phyloP scores from a whole-genome alignment of 2,797 vertebrate species.

The Mus minutoides region DNA sequence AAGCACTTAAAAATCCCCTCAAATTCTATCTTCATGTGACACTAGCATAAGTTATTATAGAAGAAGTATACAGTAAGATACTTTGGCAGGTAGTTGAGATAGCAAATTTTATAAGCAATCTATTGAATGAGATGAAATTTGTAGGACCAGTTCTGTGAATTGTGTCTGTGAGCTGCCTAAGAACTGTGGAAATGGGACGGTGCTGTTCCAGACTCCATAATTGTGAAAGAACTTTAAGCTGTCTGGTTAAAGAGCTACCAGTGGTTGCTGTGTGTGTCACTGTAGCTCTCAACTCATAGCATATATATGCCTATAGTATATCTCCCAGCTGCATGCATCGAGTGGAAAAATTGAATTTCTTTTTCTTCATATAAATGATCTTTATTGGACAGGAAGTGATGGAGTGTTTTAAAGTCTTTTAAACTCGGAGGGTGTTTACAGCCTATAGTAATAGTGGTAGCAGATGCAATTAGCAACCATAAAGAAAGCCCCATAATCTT shows the following conservation, averaged over 20 bases:
- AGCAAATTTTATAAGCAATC: slow-evolving; percentile 74
- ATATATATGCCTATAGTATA: slow-evolving; percentile 61
- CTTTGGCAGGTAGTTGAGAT: slow-evolving; percentile 79
- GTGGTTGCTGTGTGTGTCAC: slow-evolving; percentile 50
- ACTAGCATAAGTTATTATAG: slow-evolving; percentile 74
- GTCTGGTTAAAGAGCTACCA: slow-evolving; percentile 57
- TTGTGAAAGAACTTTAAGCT: slow-evolving; percentile 65
- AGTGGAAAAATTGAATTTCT: not conserved
- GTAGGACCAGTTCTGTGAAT: slow-evolving; percentile 70
- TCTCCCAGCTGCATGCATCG: slow-evolving; percentile 42
- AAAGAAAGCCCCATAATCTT: not conserved
- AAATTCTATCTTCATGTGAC: slow-evolving; percentile 75
- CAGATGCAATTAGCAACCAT: slow-evolving; percentile 2
- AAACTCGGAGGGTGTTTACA: not conserved
- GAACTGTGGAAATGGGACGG: slow-evolving; percentile 55
- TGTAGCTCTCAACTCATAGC: slow-evolving; percentile 32
- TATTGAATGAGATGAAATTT: slow-evolving; percentile 80
- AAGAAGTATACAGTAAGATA: slow-evolving; percentile 77
- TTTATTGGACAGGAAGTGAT: slow-evolving; percentile 55
- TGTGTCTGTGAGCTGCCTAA: slow-evolving; percentile 76
- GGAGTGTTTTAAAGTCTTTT: slow-evolving; percentile 47
- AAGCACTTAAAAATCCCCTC: slow-evolving; percentile 74
- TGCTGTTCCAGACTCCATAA: slow-evolving; percentile 40
- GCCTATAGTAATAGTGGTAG: slow-evolving; percentile 1
- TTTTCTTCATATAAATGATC: not conserved